phyloP scores from a whole-genome alignment of 2,113 vertebrate species.

The Strigops habroptila region DNA sequence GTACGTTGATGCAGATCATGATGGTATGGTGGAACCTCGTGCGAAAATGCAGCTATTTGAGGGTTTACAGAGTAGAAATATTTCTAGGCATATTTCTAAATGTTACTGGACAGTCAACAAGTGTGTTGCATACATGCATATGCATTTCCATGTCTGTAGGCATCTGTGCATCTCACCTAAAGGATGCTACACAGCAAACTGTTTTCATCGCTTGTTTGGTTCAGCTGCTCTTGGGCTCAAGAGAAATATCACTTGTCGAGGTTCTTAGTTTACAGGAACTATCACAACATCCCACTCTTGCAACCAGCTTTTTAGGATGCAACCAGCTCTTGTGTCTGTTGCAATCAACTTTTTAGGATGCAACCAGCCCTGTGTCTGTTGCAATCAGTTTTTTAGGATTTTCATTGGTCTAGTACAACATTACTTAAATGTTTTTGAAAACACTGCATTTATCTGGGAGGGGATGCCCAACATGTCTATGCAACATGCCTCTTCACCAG shows the following conservation, averaged over 20 bases:
- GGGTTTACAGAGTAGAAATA: neutral
- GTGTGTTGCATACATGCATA: neutral
- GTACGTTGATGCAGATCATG: conserved; percentile 58
- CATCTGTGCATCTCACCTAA: neutral
- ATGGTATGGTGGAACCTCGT: neutral
- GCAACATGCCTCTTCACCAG: neutral
- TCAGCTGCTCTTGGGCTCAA: neutral
- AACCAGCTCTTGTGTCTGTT: neutral
- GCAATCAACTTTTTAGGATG: neutral
- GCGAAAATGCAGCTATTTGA: neutral
- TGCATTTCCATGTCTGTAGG: neutral
- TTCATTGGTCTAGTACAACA: neutral
- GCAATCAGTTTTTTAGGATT: neutral
- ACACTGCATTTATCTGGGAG: neutral
- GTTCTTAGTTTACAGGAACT: neutral
- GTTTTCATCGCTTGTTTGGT: neutral
- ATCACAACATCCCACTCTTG: neutral
- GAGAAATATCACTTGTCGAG: neutral
- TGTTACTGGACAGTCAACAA: neutral
- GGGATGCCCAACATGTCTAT: neutral
- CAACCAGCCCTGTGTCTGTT: neutral
- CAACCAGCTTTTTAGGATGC: neutral
- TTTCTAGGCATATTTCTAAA: neutral
- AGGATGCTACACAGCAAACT: neutral
- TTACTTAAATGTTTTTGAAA: neutral